phyloP scores from a whole-genome alignment of 2,113 vertebrate species.

The Callipepla californica region DNA sequence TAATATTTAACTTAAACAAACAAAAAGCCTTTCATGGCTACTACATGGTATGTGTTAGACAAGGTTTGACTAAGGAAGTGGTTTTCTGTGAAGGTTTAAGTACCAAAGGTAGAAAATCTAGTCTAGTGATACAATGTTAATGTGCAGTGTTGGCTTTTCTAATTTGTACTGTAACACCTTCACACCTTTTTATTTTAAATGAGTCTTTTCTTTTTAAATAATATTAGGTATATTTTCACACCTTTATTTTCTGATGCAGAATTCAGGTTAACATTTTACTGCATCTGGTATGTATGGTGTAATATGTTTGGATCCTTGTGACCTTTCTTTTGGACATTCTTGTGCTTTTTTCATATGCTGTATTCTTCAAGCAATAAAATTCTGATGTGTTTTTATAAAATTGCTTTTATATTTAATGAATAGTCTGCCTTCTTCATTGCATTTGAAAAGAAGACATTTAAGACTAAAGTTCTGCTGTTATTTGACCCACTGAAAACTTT shows the following conservation, averaged over 20 bases:
- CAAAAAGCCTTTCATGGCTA: constrained; percentile 24
- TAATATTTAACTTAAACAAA: constrained; percentile 55
- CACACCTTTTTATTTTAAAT: constrained; percentile 79
- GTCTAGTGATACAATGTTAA: constrained; percentile 78
- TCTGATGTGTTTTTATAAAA: constrained; percentile 91
- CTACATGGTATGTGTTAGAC: constrained; percentile 53
- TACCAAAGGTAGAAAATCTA: constrained; percentile 85
- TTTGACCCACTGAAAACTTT: constrained; percentile 11
- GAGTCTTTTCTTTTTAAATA: constrained; percentile 76
- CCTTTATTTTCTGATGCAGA: constrained; percentile 81
- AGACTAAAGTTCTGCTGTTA: background rate
- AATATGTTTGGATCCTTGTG: constrained; percentile 86
- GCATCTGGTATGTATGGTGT: constrained; percentile 88
- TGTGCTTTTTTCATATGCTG: constrained; percentile 90
- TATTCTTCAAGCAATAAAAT: constrained; percentile 99
- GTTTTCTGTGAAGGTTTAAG: constrained; percentile 79
- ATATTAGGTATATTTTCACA: constrained; percentile 76
- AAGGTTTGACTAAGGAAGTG: constrained; percentile 61
- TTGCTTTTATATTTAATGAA: constrained; percentile 81
- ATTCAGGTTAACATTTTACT: constrained; percentile 89
- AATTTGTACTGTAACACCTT: constrained; percentile 83
- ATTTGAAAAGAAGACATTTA: constrained; percentile 7
- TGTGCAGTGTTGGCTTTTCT: constrained; percentile 82
- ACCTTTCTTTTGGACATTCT: constrained; percentile 87
- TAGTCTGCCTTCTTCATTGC: constrained; percentile 47